Evolutionary conservation across 2,888 invertebrate genomes (phyloP).

Genomic region (Podotricha telesiphe): DNA sequence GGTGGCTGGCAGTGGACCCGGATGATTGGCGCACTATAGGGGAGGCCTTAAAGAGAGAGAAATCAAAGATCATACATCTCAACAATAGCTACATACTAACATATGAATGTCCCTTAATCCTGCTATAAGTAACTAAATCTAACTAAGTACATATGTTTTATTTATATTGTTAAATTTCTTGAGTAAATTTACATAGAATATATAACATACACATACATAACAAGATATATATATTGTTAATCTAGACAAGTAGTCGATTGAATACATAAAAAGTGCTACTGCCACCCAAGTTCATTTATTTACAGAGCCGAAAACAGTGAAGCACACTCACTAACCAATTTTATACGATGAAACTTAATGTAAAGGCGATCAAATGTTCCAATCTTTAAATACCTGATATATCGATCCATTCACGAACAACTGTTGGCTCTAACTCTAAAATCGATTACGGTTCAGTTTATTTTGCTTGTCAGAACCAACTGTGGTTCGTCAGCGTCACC

Average conservation of each 20-base stretch:
- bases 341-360: constrained; percentile 21
- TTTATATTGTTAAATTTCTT: too few relatives aligned
- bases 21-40: too few relatives aligned
- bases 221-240: background rate
- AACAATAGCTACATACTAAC: too few relatives aligned
- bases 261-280: background rate
- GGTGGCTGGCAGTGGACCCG: too few relatives aligned
- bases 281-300: constrained; percentile 26
- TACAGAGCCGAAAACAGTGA: constrained; percentile 5
- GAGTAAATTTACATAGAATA: too few relatives aligned
- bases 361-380: constrained; percentile 18
- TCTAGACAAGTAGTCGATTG: background rate
- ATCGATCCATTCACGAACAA: constrained; percentile 57
- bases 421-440: constrained; percentile 68
- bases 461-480: constrained; percentile 78
- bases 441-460: constrained; percentile 78
- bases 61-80: too few relatives aligned
- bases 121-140: too few relatives aligned
- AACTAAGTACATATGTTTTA: too few relatives aligned
- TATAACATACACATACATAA: too few relatives aligned
- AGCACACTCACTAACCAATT: constrained; percentile 12
- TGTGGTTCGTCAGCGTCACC: constrained; percentile 68
- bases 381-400: constrained; percentile 45
- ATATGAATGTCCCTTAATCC: too few relatives aligned
- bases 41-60: too few relatives aligned